Conservation (phyloP, 2,888 invertebrate species). For the Leptinotarsa peninsularis region DNA sequence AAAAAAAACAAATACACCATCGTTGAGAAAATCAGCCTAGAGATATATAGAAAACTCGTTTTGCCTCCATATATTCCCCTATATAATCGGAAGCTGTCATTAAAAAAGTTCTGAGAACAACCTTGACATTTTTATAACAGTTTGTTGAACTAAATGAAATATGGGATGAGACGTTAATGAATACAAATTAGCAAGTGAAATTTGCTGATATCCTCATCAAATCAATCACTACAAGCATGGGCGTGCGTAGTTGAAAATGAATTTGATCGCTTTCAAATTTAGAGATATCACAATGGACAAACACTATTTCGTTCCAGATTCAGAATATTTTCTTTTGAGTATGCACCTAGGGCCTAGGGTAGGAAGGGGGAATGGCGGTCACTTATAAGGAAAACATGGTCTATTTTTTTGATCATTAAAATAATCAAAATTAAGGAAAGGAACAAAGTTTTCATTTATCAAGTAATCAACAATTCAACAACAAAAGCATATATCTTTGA, state of each 20-base stretch:
- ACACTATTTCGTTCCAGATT: too few species aligned
- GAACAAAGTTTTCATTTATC: too few species aligned
- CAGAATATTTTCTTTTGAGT: too few species aligned
- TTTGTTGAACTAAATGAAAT: slow-evolving; percentile 29
- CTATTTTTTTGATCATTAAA: too few species aligned
- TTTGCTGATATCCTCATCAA: neutral
- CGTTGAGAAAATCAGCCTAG: slow-evolving; percentile 6
- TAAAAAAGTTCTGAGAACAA: slow-evolving; percentile 27
- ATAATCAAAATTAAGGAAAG: too few species aligned
- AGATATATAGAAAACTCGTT: slow-evolving; percentile 16
- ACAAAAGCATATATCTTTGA: too few species aligned
- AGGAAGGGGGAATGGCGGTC: too few species aligned
- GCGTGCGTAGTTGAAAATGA: neutral
- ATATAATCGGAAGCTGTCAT: slow-evolving; percentile 6
- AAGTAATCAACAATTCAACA: too few species aligned
- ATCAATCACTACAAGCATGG: slow-evolving; percentile 1
- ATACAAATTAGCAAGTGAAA: slow-evolving; percentile 10
- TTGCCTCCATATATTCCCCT: slow-evolving; percentile 20
- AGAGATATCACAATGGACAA: neutral
- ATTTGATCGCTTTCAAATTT: neutral
- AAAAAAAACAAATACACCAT: slow-evolving; percentile 2
- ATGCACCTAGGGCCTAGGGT: too few species aligned
- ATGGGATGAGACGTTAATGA: slow-evolving; percentile 13
- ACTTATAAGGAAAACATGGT: too few species aligned
- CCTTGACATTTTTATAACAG: slow-evolving; percentile 31